Evolutionary conservation across 2,888 invertebrate species (phyloP).

Genomic region (Caenorhabditis sp.): DNA sequence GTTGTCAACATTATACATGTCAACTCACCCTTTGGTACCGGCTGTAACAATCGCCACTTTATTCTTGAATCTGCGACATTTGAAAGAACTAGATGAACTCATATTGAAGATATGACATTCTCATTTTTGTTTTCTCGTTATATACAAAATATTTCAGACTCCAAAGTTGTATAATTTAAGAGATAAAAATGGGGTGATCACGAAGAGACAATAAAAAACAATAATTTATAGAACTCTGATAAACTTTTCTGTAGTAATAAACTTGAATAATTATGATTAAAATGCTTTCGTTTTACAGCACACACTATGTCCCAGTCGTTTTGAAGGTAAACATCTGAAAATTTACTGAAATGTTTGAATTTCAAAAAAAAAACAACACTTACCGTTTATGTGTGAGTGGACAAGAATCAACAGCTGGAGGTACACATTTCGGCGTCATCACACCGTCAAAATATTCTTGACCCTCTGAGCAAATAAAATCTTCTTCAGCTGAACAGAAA

Average conservation of each 20-base stretch:
- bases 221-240: too few species aligned
- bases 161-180: too few species aligned
- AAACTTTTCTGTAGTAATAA: too few species aligned
- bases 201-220: too few species aligned
- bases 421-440: conserved; percentile 41
- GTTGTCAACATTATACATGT: too few species aligned
- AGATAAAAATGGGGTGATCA: too few species aligned
- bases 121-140: too few species aligned
- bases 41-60: conserved; percentile 68
- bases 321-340: not conserved
- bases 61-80: conserved; percentile 60
- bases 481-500: conserved; percentile 2
- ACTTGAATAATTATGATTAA: too few species aligned
- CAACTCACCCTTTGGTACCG: conserved; percentile 59
- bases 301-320: not conserved
- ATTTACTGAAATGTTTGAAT: not conserved
- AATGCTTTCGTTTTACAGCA: not conserved
- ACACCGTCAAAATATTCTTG: conserved; percentile 36
- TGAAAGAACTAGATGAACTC: conserved; percentile 4
- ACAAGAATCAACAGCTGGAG: conserved; percentile 53
- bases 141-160: too few species aligned
- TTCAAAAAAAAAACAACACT: not conserved
- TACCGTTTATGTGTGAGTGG: conserved; percentile 41
- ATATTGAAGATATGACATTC: not conserved
- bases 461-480: conserved; percentile 31